phyloP scores from a whole-genome alignment of 2,888 invertebrate genomes.

The Rhogogaster chlorosoma region DNA sequence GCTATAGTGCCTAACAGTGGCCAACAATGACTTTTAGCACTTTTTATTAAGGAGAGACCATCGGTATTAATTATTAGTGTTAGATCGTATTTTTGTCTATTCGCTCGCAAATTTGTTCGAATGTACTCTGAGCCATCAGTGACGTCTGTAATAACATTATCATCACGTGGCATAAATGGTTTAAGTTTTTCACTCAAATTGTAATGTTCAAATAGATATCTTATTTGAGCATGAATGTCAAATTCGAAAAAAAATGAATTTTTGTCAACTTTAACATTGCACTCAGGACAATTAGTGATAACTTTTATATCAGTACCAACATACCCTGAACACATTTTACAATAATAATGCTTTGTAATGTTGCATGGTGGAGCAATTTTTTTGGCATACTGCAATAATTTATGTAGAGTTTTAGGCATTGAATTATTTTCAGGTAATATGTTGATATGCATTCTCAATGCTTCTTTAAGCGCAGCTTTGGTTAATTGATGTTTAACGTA shows the following conservation, averaged over 20 bases:
- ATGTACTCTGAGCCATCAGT: constrained; percentile 46
- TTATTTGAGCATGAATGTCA: constrained; percentile 53
- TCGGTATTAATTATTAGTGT: constrained; percentile 56
- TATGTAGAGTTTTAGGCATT: constrained; percentile 30
- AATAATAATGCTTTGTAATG: constrained; percentile 53
- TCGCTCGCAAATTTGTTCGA: constrained; percentile 48
- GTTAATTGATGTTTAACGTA: constrained; percentile 33
- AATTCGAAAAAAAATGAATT: constrained; percentile 57
- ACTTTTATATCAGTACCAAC: constrained; percentile 21
- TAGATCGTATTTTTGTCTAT: constrained; percentile 52
- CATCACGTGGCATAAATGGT: neutral
- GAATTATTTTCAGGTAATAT: neutral
- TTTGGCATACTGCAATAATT: constrained; percentile 42
- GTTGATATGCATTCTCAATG: neutral
- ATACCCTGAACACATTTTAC: constrained; percentile 52
- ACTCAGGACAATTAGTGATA: constrained; percentile 46
- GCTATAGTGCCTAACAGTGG: constrained; percentile 44
- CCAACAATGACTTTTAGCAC: constrained; percentile 56
- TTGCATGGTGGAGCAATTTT: constrained; percentile 34
- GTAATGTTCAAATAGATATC: neutral
- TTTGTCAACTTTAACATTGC: constrained; percentile 42
- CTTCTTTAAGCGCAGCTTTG: constrained; percentile 25
- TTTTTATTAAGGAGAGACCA: constrained; percentile 55
- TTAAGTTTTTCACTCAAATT: neutral
- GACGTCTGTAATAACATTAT: too few relatives aligned